Evolutionary conservation across 2,113 vertebrate species (phyloP).

Genomic region (Urocolius indicus): DNA sequence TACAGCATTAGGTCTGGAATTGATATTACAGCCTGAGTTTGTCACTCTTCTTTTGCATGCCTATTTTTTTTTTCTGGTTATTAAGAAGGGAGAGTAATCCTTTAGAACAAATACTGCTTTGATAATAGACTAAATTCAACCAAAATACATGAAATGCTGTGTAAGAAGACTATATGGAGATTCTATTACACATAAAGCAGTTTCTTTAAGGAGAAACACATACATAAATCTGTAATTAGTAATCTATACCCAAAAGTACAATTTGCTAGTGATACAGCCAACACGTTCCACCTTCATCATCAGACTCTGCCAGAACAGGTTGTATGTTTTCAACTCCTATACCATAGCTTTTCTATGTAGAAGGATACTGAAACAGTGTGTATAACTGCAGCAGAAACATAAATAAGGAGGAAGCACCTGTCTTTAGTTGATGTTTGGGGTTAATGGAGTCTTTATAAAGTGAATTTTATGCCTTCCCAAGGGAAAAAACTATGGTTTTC

Average conservation of each 20-base stretch:
- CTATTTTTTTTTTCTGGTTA: accelerated
- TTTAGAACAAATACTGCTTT: neutral
- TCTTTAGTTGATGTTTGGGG: neutral
- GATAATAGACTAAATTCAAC: neutral
- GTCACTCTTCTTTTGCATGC: neutral
- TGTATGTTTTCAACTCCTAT: neutral
- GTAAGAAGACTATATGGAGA: neutral
- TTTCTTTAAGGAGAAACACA: neutral
- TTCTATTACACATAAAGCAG: neutral
- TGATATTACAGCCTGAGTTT: neutral
- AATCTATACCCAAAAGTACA: neutral
- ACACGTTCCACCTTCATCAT: neutral
- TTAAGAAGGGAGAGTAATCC: neutral
- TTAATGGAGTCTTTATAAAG: neutral
- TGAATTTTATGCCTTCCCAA: neutral
- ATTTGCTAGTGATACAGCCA: neutral
- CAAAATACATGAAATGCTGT: neutral
- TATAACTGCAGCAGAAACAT: neutral
- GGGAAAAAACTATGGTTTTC: neutral
- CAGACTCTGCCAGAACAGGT: neutral
- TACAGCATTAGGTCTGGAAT: neutral
- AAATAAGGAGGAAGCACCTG: neutral
- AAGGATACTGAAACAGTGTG: neutral
- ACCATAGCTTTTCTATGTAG: neutral
- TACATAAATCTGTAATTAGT: neutral